Conservation (phyloP, 2,888 invertebrate genomes). For the Andrena fulva region DNA sequence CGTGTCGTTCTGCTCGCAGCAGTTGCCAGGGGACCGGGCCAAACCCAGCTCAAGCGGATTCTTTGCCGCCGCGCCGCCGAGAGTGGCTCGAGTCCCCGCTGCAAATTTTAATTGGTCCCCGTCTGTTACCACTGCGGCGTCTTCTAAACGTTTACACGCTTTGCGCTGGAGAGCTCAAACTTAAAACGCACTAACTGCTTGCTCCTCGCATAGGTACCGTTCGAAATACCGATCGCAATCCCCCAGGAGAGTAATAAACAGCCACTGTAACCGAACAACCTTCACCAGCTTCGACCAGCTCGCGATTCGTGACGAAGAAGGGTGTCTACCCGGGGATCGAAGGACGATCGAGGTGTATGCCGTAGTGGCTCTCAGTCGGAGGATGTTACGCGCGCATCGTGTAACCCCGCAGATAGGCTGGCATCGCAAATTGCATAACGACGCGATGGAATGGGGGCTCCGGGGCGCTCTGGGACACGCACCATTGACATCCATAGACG, state of each 20-base stretch:
- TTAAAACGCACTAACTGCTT: not conserved
- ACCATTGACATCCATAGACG: conserved; percentile 58
- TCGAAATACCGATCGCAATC: too few species aligned
- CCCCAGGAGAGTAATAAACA: too few species aligned
- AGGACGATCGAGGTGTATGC: not conserved
- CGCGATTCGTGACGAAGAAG: not conserved
- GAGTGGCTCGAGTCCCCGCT: not conserved
- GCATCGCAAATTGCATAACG: conserved; percentile 50
- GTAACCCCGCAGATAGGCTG: conserved; percentile 21
- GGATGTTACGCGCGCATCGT: conserved; percentile 14
- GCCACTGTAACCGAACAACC: not conserved
- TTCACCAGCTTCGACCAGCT: not conserved
- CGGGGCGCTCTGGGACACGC: conserved; percentile 41
- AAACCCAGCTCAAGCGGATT: not conserved
- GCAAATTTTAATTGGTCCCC: conserved; percentile 30
- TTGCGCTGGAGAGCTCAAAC: not conserved
- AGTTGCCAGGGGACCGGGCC: conserved; percentile 2
- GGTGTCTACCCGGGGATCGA: too few species aligned
- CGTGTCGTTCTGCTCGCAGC: conserved; percentile 14
- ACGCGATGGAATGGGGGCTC: conserved; percentile 21
- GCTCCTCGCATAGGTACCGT: not conserved
- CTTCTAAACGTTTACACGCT: not conserved
- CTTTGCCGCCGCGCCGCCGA: not conserved
- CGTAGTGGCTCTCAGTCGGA: not conserved
- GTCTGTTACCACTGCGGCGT: conserved; percentile 5